A percentile compares a stretch with the other conserved stretches of the same genome.
Conservation (phyloP, 2,888 invertebrate species). For the Lobophora halterata region DNA sequence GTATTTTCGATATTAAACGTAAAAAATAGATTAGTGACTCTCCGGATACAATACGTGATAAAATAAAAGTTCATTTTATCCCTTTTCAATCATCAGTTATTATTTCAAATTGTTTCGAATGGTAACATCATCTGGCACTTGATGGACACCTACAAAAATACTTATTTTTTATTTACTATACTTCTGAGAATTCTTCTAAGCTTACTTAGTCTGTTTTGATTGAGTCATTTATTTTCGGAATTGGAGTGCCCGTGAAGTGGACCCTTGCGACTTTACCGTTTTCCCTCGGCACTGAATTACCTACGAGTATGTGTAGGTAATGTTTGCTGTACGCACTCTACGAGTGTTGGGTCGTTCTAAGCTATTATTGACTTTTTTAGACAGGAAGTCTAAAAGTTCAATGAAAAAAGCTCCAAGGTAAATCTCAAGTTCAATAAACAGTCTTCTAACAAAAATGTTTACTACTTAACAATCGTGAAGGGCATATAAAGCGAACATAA, state of each 20-base stretch:
- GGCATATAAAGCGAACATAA: too few relatives aligned
- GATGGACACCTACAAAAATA: conserved; percentile 8
- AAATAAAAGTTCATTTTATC: too few relatives aligned
- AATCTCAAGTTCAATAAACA: too few relatives aligned
- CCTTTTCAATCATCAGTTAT: too few relatives aligned
- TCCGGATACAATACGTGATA: too few relatives aligned
- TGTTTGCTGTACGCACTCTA: conserved; percentile 57
- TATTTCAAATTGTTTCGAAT: too few relatives aligned
- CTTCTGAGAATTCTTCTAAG: conserved; percentile 17
- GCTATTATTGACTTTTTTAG: conserved; percentile 51
- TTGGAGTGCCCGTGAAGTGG: conserved; percentile 48
- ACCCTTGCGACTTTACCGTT: conserved; percentile 46
- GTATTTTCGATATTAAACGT: conserved; percentile 34
- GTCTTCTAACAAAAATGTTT: too few relatives aligned
- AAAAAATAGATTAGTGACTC: conserved; percentile 2
- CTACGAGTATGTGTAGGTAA: conserved; percentile 41
- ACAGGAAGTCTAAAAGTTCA: too few relatives aligned
- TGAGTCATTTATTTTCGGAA: conserved; percentile 55
- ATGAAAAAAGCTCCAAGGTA: too few relatives aligned
- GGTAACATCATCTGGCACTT: too few relatives aligned
- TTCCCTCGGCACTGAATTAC: conserved; percentile 46
- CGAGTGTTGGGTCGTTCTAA: conserved; percentile 51
- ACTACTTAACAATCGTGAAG: too few relatives aligned
- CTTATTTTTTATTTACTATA: conserved; percentile 24
- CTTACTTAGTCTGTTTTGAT: conserved; percentile 45